Evolutionary conservation across 2,888 invertebrate genomes (phyloP).

Genomic region (Dysmachus trigonus): DNA sequence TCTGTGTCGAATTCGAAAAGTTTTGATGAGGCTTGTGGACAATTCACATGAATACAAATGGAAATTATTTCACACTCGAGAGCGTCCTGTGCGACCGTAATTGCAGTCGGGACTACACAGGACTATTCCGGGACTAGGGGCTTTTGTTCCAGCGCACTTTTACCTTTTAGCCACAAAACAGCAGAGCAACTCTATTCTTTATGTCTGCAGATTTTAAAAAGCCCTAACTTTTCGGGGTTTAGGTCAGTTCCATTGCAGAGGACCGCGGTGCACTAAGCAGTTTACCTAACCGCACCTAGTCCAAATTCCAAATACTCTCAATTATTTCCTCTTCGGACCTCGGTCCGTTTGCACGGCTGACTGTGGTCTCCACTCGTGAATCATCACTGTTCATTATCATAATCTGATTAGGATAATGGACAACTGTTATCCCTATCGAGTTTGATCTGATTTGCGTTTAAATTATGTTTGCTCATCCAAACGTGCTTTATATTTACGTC

Average conservation of each 20-base stretch:
- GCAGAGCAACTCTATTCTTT: neutral
- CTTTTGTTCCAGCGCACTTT: neutral
- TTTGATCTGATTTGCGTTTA: conserved; percentile 25
- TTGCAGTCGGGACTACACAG: neutral
- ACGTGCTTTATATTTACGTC: conserved; percentile 4
- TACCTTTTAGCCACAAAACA: neutral
- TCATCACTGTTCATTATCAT: conserved; percentile 17
- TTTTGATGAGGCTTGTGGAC: conserved; percentile 43
- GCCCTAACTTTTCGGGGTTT: neutral
- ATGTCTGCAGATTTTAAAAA: neutral
- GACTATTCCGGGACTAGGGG: neutral
- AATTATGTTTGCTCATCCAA: conserved; percentile 11
- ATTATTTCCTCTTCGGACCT: neutral
- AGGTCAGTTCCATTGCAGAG: neutral
- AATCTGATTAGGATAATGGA: conserved; percentile 34
- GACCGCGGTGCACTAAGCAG: neutral
- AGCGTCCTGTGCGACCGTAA: conserved; percentile 41
- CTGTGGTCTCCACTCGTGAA: neutral
- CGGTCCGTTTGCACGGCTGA: neutral
- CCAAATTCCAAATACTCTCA: neutral
- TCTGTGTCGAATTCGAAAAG: conserved; percentile 43
- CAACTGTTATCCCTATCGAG: conserved; percentile 8
- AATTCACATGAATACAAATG: conserved; percentile 48
- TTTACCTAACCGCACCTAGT: neutral
- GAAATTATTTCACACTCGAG: conserved; percentile 45